Evolutionary conservation across 2,797 vertebrate genomes (phyloP).

Genomic region (Artibeus lituratus): DNA sequence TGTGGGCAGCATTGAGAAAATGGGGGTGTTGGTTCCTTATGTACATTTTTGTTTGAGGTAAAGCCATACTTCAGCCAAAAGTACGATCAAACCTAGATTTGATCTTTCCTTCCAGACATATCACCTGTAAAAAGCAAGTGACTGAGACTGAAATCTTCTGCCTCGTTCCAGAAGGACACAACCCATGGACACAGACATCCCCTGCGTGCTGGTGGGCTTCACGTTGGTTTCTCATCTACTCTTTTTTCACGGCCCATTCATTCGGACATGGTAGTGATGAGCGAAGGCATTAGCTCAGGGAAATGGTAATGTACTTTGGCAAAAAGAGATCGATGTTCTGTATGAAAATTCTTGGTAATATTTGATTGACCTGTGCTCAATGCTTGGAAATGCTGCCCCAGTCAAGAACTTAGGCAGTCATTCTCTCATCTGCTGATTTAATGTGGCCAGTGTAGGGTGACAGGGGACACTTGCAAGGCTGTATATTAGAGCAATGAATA

Average conservation of each 20-base stretch:
- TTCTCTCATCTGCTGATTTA: background rate
- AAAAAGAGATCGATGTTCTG: background rate
- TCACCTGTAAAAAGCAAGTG: background rate
- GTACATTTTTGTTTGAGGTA: background rate
- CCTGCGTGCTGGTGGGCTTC: rapidly evolving
- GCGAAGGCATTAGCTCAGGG: background rate
- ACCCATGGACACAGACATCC: background rate
- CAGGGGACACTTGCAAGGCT: background rate
- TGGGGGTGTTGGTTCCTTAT: background rate
- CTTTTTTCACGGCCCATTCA: background rate
- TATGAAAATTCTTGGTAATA: background rate
- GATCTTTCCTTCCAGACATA: background rate
- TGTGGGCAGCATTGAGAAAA: background rate
- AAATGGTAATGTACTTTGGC: background rate
- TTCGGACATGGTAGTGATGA: too few species aligned
- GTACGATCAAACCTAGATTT: background rate
- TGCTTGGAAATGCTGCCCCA: background rate
- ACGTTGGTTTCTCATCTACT: background rate
- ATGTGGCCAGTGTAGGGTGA: background rate
- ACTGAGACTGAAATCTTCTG: background rate
- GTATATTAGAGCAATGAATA: background rate
- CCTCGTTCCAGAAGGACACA: too few species aligned
- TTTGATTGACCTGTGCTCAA: background rate
- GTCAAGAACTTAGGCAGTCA: background rate
- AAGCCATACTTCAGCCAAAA: background rate